phyloP scores from a whole-genome alignment of 2,797 vertebrate species.

The Sebastes itinus region DNA sequence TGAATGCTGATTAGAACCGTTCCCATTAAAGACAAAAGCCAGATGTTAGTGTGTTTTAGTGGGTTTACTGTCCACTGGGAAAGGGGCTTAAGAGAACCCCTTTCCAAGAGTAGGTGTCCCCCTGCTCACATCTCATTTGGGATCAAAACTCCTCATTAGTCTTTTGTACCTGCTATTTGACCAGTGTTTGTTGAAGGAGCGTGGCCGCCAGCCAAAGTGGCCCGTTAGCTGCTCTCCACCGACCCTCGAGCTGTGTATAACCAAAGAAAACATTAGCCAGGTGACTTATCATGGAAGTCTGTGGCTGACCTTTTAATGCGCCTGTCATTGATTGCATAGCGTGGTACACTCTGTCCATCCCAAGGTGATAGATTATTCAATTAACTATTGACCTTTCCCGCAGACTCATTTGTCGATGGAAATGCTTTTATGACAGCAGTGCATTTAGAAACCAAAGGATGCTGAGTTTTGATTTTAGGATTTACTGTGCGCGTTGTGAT shows the following conservation, averaged over 20 bases:
- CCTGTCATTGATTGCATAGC: constrained; percentile 93
- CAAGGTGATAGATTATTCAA: constrained; percentile 99
- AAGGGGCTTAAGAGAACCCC: not conserved
- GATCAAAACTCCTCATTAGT: constrained; percentile 8
- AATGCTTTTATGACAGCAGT: constrained; percentile 89
- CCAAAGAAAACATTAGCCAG: constrained; percentile 87
- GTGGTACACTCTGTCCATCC: constrained; percentile 89
- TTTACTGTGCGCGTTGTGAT: constrained; percentile 76
- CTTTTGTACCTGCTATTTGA: constrained; percentile 25
- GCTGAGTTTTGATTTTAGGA: constrained; percentile 86
- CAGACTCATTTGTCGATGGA: constrained; percentile 94
- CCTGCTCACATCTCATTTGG: not conserved
- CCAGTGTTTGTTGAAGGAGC: not conserved
- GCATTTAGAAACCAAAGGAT: constrained; percentile 85
- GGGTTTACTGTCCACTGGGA: not conserved
- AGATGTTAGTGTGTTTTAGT: not conserved
- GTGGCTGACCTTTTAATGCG: constrained; percentile 98
- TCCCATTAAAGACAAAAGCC: not conserved
- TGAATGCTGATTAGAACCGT: too few species aligned
- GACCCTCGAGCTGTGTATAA: constrained; percentile 68
- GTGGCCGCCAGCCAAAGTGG: not conserved
- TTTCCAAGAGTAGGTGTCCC: not conserved
- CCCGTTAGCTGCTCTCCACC: constrained; percentile 20
- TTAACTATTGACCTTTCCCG: constrained; percentile 99
- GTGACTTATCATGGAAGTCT: constrained; percentile 93